Base-by-base conservation (phyloP, 2,797 vertebrate species). In the Pseudochaenichthys georgianus region DNA sequence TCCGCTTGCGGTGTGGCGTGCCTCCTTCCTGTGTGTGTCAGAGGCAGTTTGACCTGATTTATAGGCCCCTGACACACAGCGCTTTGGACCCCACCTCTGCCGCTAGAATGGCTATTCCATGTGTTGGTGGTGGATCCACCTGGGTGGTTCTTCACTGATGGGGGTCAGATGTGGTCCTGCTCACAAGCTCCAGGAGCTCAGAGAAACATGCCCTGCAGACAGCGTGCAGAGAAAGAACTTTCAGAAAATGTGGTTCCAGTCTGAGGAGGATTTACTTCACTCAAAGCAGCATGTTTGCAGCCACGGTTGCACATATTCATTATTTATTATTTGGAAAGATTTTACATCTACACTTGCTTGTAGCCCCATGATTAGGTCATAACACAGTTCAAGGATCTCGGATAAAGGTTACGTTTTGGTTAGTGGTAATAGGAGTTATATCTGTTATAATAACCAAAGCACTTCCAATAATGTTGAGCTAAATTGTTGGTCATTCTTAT, bases 61-160 rank as follows among this genome's bases (percentile, higher is more conserved):
- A 94, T 93, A 88, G 89, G 87, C 82, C 84, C 90, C 86, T 84
- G 89, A 89, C 90, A 91, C 88, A 88, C 88, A 21, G 82, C 23
- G 70, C 87, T 86, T 73, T 85, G 86, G 90, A 91, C 91, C 90
- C 90, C 91, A 89, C 90, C 92, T 90, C 89, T 85, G 83, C 84
- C 73, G 81, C 84, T 83, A 81, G 80, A 91, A 94, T 94, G 89
- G 92, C 85, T 93, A 94, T 94, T 93, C 93, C 94, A 94, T 94
- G 92, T 94, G 94, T 93, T 53, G 84, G 87, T 77, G 86, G 89
- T 84, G 87, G 86, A 90, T 92, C 92, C 90, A 94, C 93, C 91
- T 94, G 93, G 93, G 93, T 94, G 93, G 92, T 90, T 92, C 86
- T 90, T 80, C 84, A 78, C 90, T 93, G 93, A 93, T 91, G 91